phyloP scores from a whole-genome alignment of 2,113 vertebrate species.

The Grammomys surdaster region DNA sequence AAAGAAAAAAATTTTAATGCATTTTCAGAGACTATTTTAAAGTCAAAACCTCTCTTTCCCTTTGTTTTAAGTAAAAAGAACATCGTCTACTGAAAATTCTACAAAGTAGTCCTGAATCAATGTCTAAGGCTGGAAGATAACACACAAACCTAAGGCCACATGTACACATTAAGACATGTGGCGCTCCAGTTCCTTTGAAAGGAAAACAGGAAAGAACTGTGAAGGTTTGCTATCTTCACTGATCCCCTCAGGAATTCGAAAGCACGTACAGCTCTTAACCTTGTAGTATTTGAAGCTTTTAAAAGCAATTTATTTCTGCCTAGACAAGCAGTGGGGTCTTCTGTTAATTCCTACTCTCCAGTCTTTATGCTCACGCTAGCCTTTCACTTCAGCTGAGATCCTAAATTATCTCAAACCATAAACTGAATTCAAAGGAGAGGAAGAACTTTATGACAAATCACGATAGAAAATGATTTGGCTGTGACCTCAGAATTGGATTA shows the following conservation, averaged over 20 bases:
- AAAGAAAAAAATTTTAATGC: not conserved
- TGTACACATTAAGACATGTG: not conserved
- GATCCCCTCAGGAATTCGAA: conserved; percentile 78
- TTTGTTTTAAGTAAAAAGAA: conserved; percentile 40
- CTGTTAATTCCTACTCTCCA: conserved; percentile 56
- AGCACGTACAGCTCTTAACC: conserved; percentile 56
- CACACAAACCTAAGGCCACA: not conserved
- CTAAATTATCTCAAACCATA: conserved; percentile 11
- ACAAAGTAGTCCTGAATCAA: conserved; percentile 36
- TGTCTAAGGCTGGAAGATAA: not conserved
- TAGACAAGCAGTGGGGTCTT: conserved; percentile 65
- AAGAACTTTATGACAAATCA: not conserved
- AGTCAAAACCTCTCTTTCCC: conserved; percentile 52
- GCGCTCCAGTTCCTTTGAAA: conserved; percentile 62
- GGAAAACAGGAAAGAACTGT: conserved; percentile 57
- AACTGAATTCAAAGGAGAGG: not conserved
- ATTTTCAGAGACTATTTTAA: not conserved
- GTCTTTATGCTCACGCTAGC: not conserved
- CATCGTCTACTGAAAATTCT: not conserved
- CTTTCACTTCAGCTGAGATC: conserved; percentile 8
- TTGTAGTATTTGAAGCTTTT: conserved; percentile 49
- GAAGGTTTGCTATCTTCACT: conserved; percentile 64
- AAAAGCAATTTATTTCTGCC: conserved; percentile 73
- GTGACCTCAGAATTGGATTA: not conserved
- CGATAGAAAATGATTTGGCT: not conserved